Evolutionary conservation across 2,797 vertebrate genomes (phyloP), one percentile per base, ranked within the genome.

Genomic region (Bucorvus abyssinicus): DNA sequence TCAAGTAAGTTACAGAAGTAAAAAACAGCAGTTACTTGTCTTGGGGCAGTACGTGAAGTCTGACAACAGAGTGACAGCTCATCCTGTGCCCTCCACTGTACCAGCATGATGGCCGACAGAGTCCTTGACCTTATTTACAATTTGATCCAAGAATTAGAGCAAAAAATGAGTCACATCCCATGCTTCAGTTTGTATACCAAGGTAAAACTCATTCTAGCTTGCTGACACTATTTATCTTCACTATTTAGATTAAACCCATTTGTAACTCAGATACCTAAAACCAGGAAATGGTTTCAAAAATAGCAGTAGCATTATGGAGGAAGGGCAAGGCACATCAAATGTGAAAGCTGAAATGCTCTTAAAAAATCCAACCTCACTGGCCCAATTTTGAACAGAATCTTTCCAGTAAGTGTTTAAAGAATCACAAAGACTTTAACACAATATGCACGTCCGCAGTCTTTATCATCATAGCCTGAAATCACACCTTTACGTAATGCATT

Each of bases 31-130:
- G 29, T 47, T 81, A 74, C 10, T 61, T 68, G 61, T 57, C 63
- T 68, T 64, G 21, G 34, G 45, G 21, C 77, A 84, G 34, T 32
- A 78, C 9, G 17, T 14, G 44, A 55, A 64, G 36, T 17, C 53
- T 50, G 61, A 59, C 17, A 36, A 9, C 9, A 32, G 34, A n/a
- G 44, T 59, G 17, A 59, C 45, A 82, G 38, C 44, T 67, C 0
- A 0, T 59, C 74, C 32, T n/a, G 26, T 40, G 32, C 38, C 30
- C 30, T 69, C 42, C n/a, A 14, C 0, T 21, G 30, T 17, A 22
- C 0, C 0, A 80, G 30, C 29, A 19, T 2, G 6, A 87, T 1
- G 2, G 36, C 32, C 32, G 40, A 63, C 1, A 1, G 24, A 84
- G 44, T 32, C 53, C 56, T 53, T 70, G 60, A 45, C 68, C 45